These are phyloP conservation scores for Toxotes chatareus DNA, from an alignment of 2,113 vertebrate species.

Conservation along the genomic window DNA sequence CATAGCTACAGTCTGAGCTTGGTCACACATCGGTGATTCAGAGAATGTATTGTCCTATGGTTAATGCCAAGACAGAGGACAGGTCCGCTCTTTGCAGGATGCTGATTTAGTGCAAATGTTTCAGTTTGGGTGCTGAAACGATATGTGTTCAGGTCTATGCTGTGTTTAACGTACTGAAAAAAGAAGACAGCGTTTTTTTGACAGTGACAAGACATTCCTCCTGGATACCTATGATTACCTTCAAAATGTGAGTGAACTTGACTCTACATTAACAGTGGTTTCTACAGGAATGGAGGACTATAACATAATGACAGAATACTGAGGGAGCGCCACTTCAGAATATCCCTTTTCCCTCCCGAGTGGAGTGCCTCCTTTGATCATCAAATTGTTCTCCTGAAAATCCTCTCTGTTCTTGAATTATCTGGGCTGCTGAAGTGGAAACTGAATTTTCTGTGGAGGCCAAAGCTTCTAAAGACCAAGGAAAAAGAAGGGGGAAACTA, in stretches of 20 bases:
- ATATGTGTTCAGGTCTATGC: slow-evolving; percentile 4
- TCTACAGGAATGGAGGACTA: slow-evolving; percentile 43
- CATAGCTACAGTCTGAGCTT: slow-evolving; percentile 49
- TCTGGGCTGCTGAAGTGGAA: slow-evolving; percentile 77
- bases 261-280: slow-evolving; percentile 45
- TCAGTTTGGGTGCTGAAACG: slow-evolving; percentile 24
- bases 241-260: slow-evolving; percentile 38
- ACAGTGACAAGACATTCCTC: slow-evolving; percentile 12
- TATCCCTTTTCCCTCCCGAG: slow-evolving; percentile 63
- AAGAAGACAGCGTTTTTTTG: slow-evolving; percentile 2
- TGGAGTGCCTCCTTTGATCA: slow-evolving; percentile 78
- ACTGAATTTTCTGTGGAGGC: slow-evolving; percentile 69
- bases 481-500: slow-evolving; percentile 46
- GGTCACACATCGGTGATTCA: slow-evolving; percentile 62
- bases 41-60: slow-evolving; percentile 50
- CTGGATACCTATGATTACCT: slow-evolving; percentile 46
- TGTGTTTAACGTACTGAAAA: not conserved
- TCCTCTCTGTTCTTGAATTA: slow-evolving; percentile 79
- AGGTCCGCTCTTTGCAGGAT: slow-evolving; percentile 13
- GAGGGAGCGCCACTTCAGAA: slow-evolving; percentile 54
- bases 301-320: slow-evolving; percentile 64
- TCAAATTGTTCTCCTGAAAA: slow-evolving; percentile 83
- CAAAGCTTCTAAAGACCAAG: slow-evolving; percentile 70
- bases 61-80: slow-evolving; percentile 42
- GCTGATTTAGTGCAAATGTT: slow-evolving; percentile 30